phyloP scores from a whole-genome alignment of 2,797 vertebrate species.

The Dryobates pubescens region DNA sequence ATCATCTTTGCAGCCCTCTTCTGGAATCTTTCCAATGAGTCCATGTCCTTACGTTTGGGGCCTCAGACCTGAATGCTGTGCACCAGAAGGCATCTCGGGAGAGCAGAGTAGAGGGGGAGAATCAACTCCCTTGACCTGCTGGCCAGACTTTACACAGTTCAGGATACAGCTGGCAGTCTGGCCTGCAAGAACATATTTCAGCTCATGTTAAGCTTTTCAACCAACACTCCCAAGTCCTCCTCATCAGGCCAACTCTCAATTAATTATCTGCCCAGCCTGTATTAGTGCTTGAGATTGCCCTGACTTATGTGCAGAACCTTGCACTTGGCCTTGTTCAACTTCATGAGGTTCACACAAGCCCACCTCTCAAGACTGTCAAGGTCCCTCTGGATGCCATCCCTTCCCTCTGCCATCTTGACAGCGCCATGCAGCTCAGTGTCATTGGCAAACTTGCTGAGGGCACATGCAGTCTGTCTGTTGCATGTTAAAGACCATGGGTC shows the following conservation, averaged over 20 bases:
- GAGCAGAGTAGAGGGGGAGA: background rate
- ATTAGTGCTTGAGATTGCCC: background rate
- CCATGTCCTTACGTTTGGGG: background rate
- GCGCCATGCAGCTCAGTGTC: background rate
- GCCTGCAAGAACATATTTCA: background rate
- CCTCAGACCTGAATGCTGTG: background rate
- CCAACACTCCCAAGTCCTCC: background rate
- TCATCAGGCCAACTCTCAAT: background rate
- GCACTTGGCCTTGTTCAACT: background rate
- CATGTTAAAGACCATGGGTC: background rate
- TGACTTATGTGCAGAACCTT: background rate
- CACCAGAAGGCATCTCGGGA: background rate
- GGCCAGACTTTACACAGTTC: background rate
- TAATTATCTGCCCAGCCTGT: background rate
- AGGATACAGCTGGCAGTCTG: background rate
- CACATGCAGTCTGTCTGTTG: too few species aligned
- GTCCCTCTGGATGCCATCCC: background rate
- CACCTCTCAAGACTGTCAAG: background rate
- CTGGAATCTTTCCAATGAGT: background rate
- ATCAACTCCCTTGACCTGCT: background rate
- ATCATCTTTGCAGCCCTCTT: background rate
- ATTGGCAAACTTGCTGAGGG: too few species aligned
- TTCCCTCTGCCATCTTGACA: background rate
- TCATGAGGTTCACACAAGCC: background rate
- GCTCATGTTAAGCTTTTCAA: background rate